These are phyloP conservation scores for Camelus dromedarius DNA, from an alignment of 2,113 vertebrate species.

Conservation along the genomic window DNA sequence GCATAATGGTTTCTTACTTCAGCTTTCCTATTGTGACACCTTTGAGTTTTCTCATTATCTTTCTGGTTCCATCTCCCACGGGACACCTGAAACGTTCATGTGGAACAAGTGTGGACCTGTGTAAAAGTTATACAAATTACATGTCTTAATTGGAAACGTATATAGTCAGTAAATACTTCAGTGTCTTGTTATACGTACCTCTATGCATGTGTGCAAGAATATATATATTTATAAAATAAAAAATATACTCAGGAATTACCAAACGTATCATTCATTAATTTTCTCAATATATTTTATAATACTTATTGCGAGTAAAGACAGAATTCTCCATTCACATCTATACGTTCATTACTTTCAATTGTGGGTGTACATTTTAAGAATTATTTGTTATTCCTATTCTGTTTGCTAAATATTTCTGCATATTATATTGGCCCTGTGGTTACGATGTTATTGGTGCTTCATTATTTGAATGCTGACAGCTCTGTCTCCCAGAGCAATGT, in stretches of 20 bases:
- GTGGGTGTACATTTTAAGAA: not conserved
- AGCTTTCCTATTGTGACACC: slow-evolving; percentile 66
- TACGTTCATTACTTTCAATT: not conserved
- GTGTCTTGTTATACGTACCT: slow-evolving; percentile 24
- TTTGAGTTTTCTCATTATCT: slow-evolving; percentile 61
- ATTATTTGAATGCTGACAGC: slow-evolving; percentile 67
- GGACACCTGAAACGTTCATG: not conserved
- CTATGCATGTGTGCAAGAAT: not conserved
- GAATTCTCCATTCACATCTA: not conserved
- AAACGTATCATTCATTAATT: slow-evolving; percentile 53
- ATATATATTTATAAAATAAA: not conserved
- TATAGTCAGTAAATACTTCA: slow-evolving; percentile 61
- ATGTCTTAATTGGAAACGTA: slow-evolving; percentile 59
- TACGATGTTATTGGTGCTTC: slow-evolving; percentile 61
- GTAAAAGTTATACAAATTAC: slow-evolving; percentile 26
- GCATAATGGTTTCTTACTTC: slow-evolving; percentile 72
- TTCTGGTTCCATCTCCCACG: slow-evolving; percentile 54
- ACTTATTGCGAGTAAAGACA: not conserved
- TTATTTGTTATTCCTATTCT: slow-evolving; percentile 50
- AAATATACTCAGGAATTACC: not conserved
- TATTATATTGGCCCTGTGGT: slow-evolving; percentile 46
- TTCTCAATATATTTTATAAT: slow-evolving; percentile 25
- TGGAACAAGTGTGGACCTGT: slow-evolving; percentile 48
- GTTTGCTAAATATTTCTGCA: slow-evolving; percentile 46
- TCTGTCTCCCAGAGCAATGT: slow-evolving; percentile 71